phyloP scores from a whole-genome alignment of 2,797 vertebrate genomes.

The Ambastaia sidthimunki region DNA sequence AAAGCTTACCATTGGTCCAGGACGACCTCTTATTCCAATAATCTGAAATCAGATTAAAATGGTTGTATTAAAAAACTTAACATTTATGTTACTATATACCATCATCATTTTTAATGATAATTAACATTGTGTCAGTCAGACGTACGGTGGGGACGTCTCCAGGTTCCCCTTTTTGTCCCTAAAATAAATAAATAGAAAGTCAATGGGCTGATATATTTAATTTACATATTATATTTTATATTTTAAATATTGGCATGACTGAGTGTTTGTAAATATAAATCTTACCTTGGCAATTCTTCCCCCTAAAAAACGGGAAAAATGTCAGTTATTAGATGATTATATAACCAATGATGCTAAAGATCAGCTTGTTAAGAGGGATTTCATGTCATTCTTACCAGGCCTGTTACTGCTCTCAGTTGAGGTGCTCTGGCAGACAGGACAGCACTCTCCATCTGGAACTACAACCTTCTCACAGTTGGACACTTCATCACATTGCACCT shows the following conservation, averaged over 20 bases:
- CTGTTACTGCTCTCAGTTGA: slow-evolving; percentile 55
- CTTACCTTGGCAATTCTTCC: slow-evolving; percentile 87
- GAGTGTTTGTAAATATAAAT: neutral
- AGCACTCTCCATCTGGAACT: slow-evolving; percentile 88
- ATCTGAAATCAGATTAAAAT: slow-evolving; percentile 74
- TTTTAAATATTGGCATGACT: neutral
- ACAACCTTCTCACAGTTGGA: slow-evolving; percentile 83
- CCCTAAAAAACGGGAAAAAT: slow-evolving; percentile 55
- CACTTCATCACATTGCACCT: slow-evolving; percentile 86
- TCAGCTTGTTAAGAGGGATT: neutral
- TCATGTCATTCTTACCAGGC: slow-evolving; percentile 62
- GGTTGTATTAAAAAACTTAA: neutral
- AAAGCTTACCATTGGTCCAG: slow-evolving; percentile 87
- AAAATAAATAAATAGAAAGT: slow-evolving; percentile 14
- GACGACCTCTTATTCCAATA: slow-evolving; percentile 89
- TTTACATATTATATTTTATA: neutral
- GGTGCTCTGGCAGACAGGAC: slow-evolving; percentile 82
- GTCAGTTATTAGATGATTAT: neutral
- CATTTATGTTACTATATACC: neutral
- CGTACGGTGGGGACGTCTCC: slow-evolving; percentile 92
- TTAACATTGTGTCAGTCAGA: slow-evolving; percentile 56
- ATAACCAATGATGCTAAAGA: neutral
- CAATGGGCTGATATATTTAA: neutral
- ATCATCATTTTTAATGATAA: neutral
- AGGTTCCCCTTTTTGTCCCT: slow-evolving; percentile 98